A percentile compares a stretch with the other conserved stretches of the same genome.
These are phyloP conservation scores for Megamerina dolium DNA, from an alignment of 2,888 invertebrate genomes.

Conservation along the genomic window DNA sequence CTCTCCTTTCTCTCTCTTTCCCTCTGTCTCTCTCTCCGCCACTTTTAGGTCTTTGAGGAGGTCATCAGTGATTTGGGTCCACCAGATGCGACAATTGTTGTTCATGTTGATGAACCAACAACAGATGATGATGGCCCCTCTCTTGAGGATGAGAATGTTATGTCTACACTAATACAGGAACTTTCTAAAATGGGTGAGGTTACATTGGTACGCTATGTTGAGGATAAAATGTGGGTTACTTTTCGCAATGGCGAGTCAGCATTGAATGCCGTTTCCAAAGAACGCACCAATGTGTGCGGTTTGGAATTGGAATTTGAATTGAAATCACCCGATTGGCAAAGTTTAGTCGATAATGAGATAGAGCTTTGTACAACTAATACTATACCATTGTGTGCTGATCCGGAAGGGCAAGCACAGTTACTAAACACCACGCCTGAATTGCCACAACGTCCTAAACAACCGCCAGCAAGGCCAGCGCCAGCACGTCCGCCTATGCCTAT, in stretches of 20 bases:
- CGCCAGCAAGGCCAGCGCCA: conserved; percentile 53
- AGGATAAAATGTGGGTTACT: conserved; percentile 84
- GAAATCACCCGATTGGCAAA: conserved; percentile 81
- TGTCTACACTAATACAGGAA: conserved; percentile 72
- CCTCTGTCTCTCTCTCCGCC: too few species aligned
- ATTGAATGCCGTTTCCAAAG: conserved; percentile 61
- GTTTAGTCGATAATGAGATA: conserved; percentile 75
- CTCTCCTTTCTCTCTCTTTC: too few species aligned
- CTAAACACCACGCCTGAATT: conserved; percentile 52
- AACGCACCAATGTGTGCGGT: conserved; percentile 58
- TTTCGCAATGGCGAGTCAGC: conserved; percentile 88
- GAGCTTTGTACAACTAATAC: conserved; percentile 80
- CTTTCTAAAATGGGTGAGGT: conserved; percentile 83
- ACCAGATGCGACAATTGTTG: conserved; percentile 88
- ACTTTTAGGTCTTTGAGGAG: conserved; percentile 74
- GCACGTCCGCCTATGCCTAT: conserved; percentile 54
- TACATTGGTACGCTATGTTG: conserved; percentile 84
- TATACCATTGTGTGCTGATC: conserved; percentile 61
- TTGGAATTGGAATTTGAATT: conserved; percentile 64
- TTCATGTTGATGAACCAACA: conserved; percentile 55
- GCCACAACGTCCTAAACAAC: conserved; percentile 49
- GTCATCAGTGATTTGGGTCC: conserved; percentile 86
- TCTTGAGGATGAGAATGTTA: conserved; percentile 74
- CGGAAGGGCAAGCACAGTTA: conserved; percentile 37
- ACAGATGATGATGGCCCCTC: conserved; percentile 53